These are phyloP conservation scores for Clivina fossor DNA, from an alignment of 2,888 invertebrate genomes.

Conservation along the genomic window DNA sequence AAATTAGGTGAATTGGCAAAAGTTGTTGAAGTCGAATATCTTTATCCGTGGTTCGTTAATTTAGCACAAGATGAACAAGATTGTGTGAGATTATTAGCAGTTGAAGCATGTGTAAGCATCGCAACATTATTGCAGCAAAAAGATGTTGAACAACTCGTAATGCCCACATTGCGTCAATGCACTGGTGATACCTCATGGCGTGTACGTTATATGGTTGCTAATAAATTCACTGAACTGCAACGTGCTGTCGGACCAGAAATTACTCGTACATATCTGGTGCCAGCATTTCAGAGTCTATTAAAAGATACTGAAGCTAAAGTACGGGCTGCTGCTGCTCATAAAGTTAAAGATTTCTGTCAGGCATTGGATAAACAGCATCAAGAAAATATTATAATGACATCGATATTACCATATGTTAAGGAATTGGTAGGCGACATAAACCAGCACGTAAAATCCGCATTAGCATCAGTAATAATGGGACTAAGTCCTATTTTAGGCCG, in stretches of 20 bases:
- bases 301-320: slow-evolving; percentile 99
- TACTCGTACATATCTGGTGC: slow-evolving; percentile 90
- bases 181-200: slow-evolving; percentile 84
- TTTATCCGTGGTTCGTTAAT: slow-evolving; percentile 95
- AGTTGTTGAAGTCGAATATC: slow-evolving; percentile 92
- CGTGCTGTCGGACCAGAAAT: slow-evolving; percentile 96
- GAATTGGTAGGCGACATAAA: slow-evolving; percentile 97
- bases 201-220: slow-evolving; percentile 86
- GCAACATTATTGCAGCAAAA: slow-evolving; percentile 81
- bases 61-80: slow-evolving; percentile 97
- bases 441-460: slow-evolving; percentile 97
- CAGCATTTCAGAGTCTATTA: slow-evolving; percentile 87
- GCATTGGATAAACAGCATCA: slow-evolving; percentile 86
- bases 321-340: slow-evolving; percentile 94
- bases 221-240: slow-evolving; percentile 86
- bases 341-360: slow-evolving; percentile 94
- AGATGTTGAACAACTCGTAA: slow-evolving; percentile 87
- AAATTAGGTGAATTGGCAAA: slow-evolving; percentile 98
- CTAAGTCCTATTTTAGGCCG: slow-evolving; percentile 96
- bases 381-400: slow-evolving; percentile 93
- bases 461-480: slow-evolving; percentile 99
- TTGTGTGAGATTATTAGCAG: slow-evolving; percentile 93
- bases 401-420: slow-evolving; percentile 95
- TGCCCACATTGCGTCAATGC: slow-evolving; percentile 92
- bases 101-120: slow-evolving; percentile 96